Evolutionary conservation across 2,888 invertebrate genomes (phyloP), one percentile per base, ranked within the genome.

Genomic region (Drosophila prolongata): DNA sequence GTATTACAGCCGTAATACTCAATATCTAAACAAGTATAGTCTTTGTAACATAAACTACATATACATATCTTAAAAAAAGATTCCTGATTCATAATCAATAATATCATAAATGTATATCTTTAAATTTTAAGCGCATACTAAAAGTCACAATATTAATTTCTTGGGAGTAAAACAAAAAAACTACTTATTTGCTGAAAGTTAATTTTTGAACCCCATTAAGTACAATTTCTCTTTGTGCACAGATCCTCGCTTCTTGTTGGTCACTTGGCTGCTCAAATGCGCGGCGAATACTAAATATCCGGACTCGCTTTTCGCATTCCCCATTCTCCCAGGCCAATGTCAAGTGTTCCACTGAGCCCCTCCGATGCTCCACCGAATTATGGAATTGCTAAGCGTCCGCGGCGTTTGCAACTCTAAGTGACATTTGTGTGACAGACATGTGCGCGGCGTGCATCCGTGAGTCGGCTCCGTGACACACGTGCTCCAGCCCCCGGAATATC

Each of bases 351-450:
- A 34, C 30, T 10, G 34, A 47, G 10, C 16, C 47, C 53, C 47
- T 53, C 10, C 27, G 3, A n/a, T 30, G 24, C 40, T 14, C 30
- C 65, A 62, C 68, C 77, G 73, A 87, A 87, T 88, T 89, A 84
- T 89, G 84, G 84, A 89, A 89, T 89, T 79, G 80, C 74, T 79
- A 67, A 75, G 87, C 85, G 84, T 89, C 78, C 87, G 64, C 53
- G 55, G 72, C 68, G 74, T 64, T 69, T 76, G 88, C 87, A 88
- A 81, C 73, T 80, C 75, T 75, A 80, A 88, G 79, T 89, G 87
- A 89, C 89, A 84, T 88, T 88, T 84, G 71, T 78, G 84, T 81
- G 89, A 89, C 88, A 80, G 80, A 78, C 85, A 77, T 76, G 79
- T 65, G 61, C 61, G 61, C 78, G 84, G 61, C 78, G 84, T 86